Conservation (phyloP, 2,888 invertebrate species). For the Incurvaria masculella region DNA sequence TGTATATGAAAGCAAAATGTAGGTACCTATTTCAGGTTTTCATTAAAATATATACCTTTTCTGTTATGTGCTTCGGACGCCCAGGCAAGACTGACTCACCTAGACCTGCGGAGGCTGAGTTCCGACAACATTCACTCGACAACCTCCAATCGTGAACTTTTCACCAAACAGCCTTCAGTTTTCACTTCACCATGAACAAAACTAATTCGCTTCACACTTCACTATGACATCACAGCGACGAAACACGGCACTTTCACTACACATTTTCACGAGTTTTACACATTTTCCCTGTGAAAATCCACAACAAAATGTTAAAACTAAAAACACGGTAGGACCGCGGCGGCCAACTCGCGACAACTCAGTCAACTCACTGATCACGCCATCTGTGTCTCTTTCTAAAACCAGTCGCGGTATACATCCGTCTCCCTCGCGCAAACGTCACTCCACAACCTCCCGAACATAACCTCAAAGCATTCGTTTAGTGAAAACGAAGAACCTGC, state of each 20-base stretch:
- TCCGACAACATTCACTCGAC: background rate
- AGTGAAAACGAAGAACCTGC: background rate
- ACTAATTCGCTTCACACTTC: background rate
- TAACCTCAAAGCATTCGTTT: constrained; percentile 1
- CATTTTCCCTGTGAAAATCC: background rate
- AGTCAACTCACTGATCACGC: background rate
- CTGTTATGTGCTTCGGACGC: no score
- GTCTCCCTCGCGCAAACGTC: constrained; percentile 1
- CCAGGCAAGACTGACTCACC: no score
- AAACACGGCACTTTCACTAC: no score
- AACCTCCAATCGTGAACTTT: background rate
- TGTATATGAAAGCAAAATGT: no score
- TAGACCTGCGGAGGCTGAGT: no score
- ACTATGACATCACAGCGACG: background rate
- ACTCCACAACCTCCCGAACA: background rate
- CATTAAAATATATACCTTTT: no score
- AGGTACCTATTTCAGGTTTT: no score
- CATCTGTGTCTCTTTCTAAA: background rate
- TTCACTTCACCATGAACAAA: background rate
- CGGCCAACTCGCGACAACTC: background rate
- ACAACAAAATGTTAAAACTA: background rate
- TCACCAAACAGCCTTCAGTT: background rate
- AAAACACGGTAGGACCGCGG: background rate
- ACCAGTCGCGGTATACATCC: background rate
- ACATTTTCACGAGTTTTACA: no score